A percentile compares a stretch with the other conserved stretches of the same genome.
Conservation (phyloP, 1,140 invertebrate species). For the Wasmannia auropunctata region DNA sequence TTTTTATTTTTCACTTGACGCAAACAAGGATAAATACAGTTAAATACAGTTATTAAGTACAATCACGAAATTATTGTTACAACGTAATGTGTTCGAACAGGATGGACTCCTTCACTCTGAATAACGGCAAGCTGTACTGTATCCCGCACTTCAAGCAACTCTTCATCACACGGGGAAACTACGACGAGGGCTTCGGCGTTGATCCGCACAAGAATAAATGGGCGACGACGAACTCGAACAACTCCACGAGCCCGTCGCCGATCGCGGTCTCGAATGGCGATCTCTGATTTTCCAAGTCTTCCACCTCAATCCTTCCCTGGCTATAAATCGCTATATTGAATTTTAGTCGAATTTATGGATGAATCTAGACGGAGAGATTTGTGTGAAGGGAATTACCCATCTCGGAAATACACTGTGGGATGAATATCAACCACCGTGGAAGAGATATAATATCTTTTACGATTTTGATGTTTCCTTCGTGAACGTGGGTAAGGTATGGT, state of each 20-base stretch:
- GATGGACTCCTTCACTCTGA: conserved; percentile 92
- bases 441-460: background rate
- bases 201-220: conserved; percentile 89
- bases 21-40: background rate
- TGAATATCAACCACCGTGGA: background rate
- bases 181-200: conserved; percentile 92
- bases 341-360: background rate
- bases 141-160: conserved; percentile 93
- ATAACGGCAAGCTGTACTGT: conserved; percentile 91
- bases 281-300: conserved; percentile 71
- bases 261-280: conserved; percentile 82
- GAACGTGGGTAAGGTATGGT: background rate
- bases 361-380: conserved; percentile 1
- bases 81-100: conserved; percentile 83
- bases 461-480: background rate
- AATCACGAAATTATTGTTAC: background rate
- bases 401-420: background rate
- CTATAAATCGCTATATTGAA: conserved; percentile 31
- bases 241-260: conserved; percentile 73
- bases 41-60: background rate
- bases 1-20: background rate
- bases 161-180: conserved; percentile 94
- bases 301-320: background rate
- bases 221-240: conserved; percentile 74
- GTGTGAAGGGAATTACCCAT: background rate